Percentiles rank a stretch among this genome's conserved stretches.
Conservation (phyloP, 2,113 vertebrate species). For the Uria lomvia region DNA sequence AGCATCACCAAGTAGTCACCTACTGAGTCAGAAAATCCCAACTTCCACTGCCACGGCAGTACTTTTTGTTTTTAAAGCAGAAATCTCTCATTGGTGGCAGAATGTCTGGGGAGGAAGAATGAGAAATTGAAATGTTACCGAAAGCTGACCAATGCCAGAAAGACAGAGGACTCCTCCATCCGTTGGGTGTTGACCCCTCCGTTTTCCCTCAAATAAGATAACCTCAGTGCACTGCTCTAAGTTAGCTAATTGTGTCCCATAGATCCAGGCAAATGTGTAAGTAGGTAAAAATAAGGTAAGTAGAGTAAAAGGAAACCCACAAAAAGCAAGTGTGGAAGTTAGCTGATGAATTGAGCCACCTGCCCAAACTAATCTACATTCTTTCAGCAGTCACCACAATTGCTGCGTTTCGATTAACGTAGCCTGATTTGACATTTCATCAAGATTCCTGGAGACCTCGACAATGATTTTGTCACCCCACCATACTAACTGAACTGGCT, state of each 20-base stretch:
- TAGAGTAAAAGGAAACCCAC: background rate
- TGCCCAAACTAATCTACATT: constrained; percentile 19
- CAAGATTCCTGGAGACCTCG: constrained; percentile 11
- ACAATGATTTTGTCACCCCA: background rate
- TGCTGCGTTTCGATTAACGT: background rate
- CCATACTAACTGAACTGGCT: background rate
- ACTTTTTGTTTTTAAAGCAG: background rate
- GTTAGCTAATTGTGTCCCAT: background rate
- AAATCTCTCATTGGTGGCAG: background rate
- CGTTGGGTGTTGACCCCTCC: background rate
- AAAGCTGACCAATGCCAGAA: background rate
- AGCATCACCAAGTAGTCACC: background rate
- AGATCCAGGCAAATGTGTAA: background rate
- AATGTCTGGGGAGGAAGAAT: background rate
- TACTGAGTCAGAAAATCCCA: background rate
- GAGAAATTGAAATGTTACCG: background rate
- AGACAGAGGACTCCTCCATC: background rate
- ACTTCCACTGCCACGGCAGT: background rate
- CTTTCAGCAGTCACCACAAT: background rate
- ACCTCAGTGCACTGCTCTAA: background rate
- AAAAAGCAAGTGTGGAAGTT: background rate
- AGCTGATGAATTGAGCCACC: background rate
- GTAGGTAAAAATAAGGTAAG: background rate
- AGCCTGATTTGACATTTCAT: constrained; percentile 19
- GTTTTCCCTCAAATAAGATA: background rate